Evolutionary conservation across 2,113 vertebrate genomes (phyloP).

Genomic region (Laticauda colubrina): DNA sequence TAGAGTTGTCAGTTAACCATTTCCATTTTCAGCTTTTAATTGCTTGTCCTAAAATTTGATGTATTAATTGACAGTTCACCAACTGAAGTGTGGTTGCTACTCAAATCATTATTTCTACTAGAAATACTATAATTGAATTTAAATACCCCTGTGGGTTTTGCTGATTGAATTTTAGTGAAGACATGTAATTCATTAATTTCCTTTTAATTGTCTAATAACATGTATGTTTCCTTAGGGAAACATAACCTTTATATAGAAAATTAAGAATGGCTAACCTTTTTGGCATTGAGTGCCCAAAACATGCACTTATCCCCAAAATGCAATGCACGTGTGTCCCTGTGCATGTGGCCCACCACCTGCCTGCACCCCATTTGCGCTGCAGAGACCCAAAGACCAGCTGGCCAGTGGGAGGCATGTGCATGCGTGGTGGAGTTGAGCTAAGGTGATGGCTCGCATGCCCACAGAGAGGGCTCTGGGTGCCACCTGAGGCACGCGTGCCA

Average conservation of each 20-base stretch:
- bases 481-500: too few relatives aligned
- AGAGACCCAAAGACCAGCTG: too few relatives aligned
- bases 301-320: too few relatives aligned
- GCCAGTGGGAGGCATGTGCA: too few relatives aligned
- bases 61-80: constrained; percentile 52
- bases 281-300: too few relatives aligned
- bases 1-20: constrained; percentile 22
- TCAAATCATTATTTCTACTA: constrained; percentile 53
- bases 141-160: constrained; percentile 58
- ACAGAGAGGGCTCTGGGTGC: too few relatives aligned
- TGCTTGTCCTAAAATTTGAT: neutral
- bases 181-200: constrained; percentile 42
- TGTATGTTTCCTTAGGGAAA: neutral
- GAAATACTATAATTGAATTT: constrained; percentile 52
- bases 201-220: constrained; percentile 27
- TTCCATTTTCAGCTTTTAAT: constrained; percentile 40
- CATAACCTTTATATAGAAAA: constrained; percentile 24
- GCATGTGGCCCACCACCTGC: too few relatives aligned
- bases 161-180: constrained; percentile 49
- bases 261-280: neutral
- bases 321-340: too few relatives aligned
- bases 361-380: too few relatives aligned
- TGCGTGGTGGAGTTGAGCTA: too few relatives aligned
- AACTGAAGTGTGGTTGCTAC: constrained; percentile 33
- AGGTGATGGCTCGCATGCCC: too few relatives aligned